Percentiles rank a stretch among this genome's conserved stretches.
These are phyloP conservation scores for Drosophila kepulauana DNA, from an alignment of 1,140 invertebrate species.

Conservation along the genomic window DNA sequence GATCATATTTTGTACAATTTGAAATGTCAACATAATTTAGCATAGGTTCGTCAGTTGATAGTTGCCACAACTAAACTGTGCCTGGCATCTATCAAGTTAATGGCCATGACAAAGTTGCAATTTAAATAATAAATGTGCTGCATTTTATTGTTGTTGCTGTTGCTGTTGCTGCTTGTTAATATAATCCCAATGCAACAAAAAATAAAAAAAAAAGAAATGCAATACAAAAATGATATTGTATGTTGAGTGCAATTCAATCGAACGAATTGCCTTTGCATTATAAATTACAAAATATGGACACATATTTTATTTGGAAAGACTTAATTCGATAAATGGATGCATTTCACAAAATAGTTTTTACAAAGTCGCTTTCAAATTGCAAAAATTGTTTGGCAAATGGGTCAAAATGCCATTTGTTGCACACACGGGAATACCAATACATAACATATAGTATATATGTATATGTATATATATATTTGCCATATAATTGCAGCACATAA, in stretches of 20 bases:
- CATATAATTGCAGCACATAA: no score
- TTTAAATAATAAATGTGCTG: not conserved
- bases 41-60: no score
- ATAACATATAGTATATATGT: not conserved
- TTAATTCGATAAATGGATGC: not conserved
- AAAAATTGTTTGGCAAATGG: not conserved
- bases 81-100: not conserved
- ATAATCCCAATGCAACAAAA: not conserved
- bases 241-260: conserved; percentile 13
- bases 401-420: not conserved
- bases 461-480: not conserved
- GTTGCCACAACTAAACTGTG: not conserved
- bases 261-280: not conserved
- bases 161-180: not conserved
- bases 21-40: no score
- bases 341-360: not conserved
- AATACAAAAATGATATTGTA: not conserved
- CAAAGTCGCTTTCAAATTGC: not conserved
- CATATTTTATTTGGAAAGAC: conserved; percentile 2
- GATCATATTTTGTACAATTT: no score
- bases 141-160: not conserved
- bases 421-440: not conserved
- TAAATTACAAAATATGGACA: not conserved
- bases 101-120: not conserved
- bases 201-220: not conserved